These are phyloP conservation scores for Thunnus thynnus DNA, from an alignment of 2,113 vertebrate species.

Conservation along the genomic window DNA sequence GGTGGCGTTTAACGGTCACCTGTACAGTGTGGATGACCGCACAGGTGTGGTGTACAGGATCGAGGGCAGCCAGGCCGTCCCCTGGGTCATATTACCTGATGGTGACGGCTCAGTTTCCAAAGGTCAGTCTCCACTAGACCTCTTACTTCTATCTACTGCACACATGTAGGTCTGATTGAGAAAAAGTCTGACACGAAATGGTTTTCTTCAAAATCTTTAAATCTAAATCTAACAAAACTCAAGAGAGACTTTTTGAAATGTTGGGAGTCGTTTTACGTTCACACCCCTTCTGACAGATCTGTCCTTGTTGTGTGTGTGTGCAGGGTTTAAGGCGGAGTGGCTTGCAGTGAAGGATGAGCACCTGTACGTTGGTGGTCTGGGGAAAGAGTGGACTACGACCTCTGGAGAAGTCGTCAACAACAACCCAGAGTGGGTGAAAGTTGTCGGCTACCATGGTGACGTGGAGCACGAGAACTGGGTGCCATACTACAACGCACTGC, in stretches of 20 bases:
- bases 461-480: slow-evolving; percentile 95
- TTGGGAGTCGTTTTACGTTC: background rate
- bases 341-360: slow-evolving; percentile 93
- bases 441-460: slow-evolving; percentile 89
- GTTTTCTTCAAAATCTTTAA: no score
- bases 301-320: slow-evolving; percentile 7
- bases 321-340: slow-evolving; percentile 98
- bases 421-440: slow-evolving; percentile 96
- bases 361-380: slow-evolving; percentile 95
- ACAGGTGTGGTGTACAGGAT: slow-evolving; percentile 96
- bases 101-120: slow-evolving; percentile 93
- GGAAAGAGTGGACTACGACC: slow-evolving; percentile 97
- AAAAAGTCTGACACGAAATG: no score
- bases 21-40: slow-evolving; percentile 94
- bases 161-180: background rate
- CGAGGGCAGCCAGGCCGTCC: slow-evolving; percentile 88
- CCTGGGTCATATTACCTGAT: slow-evolving; percentile 96
- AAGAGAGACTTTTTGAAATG: background rate
- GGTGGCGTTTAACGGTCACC: slow-evolving; percentile 91
- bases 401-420: slow-evolving; percentile 92
- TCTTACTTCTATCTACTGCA: background rate
- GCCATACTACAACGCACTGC: slow-evolving; percentile 86
- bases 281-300: background rate
- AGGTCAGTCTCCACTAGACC: slow-evolving; percentile 82
- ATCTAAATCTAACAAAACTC: background rate